These are phyloP conservation scores for Dioctria rufipes DNA, from an alignment of 2,888 invertebrate species.

Conservation along the genomic window DNA sequence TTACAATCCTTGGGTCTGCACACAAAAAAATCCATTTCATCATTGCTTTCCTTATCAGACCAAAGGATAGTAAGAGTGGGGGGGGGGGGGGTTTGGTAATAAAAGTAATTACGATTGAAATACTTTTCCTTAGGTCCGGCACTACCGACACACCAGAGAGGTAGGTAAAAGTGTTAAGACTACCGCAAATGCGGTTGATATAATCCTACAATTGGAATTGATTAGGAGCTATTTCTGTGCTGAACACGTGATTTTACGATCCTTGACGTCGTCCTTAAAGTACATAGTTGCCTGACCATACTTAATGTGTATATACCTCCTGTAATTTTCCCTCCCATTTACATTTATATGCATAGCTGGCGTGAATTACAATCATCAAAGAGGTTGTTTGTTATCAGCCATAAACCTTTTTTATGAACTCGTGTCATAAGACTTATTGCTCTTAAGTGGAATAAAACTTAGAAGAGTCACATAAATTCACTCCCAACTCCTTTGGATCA, in stretches of 20 bases:
- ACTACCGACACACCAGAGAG: not conserved
- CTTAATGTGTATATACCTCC: no score
- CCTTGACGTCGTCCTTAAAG: conserved; percentile 16
- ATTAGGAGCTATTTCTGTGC: conserved; percentile 44
- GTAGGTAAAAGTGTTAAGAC: not conserved
- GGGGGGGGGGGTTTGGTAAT: not conserved
- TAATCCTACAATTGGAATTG: conserved; percentile 23
- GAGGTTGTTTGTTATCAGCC: not conserved
- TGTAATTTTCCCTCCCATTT: conserved; percentile 30
- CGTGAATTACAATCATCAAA: not conserved
- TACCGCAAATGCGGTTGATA: conserved; percentile 4
- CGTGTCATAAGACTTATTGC: not conserved
- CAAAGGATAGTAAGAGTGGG: not conserved
- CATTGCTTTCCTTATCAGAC: conserved; percentile 27
- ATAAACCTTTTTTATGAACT: not conserved
- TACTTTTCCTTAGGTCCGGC: conserved; percentile 17
- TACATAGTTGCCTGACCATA: conserved; percentile 43
- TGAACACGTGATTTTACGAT: conserved; percentile 45
- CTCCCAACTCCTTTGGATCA: no score
- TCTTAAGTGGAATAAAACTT: no score
- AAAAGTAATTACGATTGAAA: conserved; percentile 42
- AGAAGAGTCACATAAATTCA: no score
- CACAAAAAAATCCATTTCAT: conserved; percentile 23
- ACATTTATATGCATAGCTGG: conserved; percentile 3
- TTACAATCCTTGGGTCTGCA: conserved; percentile 37